A percentile compares a stretch with the other conserved stretches of the same genome.
Conservation (phyloP, 2,113 vertebrate genomes). For the Hemibagrus wyckioides region DNA sequence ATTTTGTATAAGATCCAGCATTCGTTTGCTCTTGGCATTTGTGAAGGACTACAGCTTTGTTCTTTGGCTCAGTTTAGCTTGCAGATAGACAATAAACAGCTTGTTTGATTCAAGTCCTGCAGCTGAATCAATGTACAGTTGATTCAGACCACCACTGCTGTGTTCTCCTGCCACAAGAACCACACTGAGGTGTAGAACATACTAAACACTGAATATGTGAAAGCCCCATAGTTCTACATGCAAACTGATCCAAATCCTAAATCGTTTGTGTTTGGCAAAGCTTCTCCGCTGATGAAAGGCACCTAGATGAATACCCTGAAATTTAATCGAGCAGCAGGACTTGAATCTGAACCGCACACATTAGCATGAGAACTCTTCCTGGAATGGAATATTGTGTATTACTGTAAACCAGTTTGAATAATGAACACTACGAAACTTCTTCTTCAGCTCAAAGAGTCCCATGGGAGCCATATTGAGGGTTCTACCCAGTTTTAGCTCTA, state of each 20-base stretch:
- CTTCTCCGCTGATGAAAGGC: neutral
- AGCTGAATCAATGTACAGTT: neutral
- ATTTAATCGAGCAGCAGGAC: neutral
- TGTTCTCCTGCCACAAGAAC: neutral
- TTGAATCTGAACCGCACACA: neutral
- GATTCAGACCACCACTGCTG: neutral
- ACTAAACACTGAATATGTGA: neutral
- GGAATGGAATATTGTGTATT: neutral
- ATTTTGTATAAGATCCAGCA: neutral
- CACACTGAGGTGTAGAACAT: neutral
- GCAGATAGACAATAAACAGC: no score
- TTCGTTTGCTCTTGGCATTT: neutral
- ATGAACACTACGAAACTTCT: neutral
- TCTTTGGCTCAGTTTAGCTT: no score
- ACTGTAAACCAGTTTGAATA: conserved; percentile 26
- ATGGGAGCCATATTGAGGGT: neutral
- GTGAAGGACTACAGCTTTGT: no score
- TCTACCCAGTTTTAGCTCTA: neutral
- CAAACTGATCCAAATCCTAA: neutral
- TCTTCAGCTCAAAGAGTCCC: conserved; percentile 9
- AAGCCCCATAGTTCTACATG: neutral
- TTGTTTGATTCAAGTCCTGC: neutral
- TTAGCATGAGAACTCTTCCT: conserved; percentile 5
- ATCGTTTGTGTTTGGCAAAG: neutral
- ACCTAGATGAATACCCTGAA: neutral